Evolutionary conservation across 2,113 vertebrate species (phyloP).

Genomic region (Scartelaos histophorus): DNA sequence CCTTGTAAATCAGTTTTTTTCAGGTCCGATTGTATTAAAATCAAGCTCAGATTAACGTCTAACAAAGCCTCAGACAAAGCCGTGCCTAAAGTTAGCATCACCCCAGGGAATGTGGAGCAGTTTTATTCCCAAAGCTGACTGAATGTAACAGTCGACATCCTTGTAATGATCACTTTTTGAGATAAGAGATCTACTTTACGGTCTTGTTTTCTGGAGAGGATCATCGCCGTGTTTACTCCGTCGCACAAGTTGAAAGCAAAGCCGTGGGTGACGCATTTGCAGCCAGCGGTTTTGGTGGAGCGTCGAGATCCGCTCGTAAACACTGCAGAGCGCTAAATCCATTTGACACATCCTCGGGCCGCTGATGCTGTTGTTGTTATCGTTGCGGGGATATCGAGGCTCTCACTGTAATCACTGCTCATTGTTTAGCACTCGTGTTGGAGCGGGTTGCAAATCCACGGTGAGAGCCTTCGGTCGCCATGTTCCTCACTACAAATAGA

Average conservation of each 20-base stretch:
- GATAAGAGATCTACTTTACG: background rate
- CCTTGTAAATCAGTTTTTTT: too few relatives aligned
- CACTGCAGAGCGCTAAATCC: conserved; percentile 44
- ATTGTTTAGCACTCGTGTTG: conserved; percentile 34
- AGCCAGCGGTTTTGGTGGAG: conserved; percentile 6
- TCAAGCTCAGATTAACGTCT: too few relatives aligned
- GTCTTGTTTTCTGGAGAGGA: conserved; percentile 10
- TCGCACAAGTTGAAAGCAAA: conserved; percentile 21
- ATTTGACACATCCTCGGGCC: conserved; percentile 27
- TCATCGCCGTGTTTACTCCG: conserved; percentile 4
- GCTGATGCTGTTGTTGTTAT: conserved; percentile 27
- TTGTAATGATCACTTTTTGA: too few relatives aligned
- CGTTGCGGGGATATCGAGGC: conserved; percentile 19
- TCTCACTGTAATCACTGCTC: conserved; percentile 35
- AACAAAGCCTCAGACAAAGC: too few relatives aligned
- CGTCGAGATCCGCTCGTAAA: conserved; percentile 29
- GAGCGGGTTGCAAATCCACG: conserved; percentile 32
- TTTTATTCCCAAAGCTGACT: too few relatives aligned
- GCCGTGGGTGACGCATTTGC: conserved; percentile 27
- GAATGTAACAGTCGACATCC: too few relatives aligned
- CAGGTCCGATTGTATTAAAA: too few relatives aligned
- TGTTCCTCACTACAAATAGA: conserved; percentile 10
- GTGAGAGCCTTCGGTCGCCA: conserved; percentile 14
- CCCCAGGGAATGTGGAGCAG: too few relatives aligned
- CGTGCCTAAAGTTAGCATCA: too few relatives aligned